Evolutionary conservation across 2,113 vertebrate genomes (phyloP).

Genomic region (Dryoscopus gambensis): DNA sequence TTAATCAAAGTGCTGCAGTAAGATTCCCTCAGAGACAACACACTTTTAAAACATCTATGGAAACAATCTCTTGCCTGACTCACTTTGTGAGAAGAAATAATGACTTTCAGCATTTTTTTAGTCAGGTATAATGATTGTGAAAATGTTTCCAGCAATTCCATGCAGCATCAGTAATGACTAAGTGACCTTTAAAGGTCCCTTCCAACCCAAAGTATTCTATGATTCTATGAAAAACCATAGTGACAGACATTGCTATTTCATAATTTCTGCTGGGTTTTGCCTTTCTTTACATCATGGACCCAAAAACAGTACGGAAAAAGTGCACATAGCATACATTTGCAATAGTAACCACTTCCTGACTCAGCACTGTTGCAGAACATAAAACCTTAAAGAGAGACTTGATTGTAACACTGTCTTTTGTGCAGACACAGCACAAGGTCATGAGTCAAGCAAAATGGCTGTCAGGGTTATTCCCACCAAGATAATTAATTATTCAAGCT

Average conservation of each 20-base stretch:
- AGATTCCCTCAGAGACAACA: neutral
- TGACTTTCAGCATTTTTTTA: conserved; percentile 41
- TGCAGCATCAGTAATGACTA: neutral
- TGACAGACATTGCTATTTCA: conserved; percentile 11
- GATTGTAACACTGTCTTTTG: neutral
- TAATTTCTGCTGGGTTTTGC: conserved; percentile 33
- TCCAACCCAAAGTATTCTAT: neutral
- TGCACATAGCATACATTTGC: neutral
- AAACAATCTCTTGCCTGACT: conserved; percentile 22
- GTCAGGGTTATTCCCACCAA: conserved; percentile 17
- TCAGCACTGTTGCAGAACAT: neutral
- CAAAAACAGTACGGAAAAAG: neutral
- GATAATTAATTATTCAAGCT: conserved; percentile 9
- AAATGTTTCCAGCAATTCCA: neutral
- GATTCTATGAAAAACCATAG: neutral
- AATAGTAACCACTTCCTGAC: neutral
- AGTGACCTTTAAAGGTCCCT: neutral
- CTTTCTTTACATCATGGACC: neutral
- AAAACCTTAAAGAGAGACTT: conserved; percentile 33
- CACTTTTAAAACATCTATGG: conserved; percentile 13
- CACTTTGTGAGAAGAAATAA: conserved; percentile 34
- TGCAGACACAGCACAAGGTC: conserved; percentile 16
- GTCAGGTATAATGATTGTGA: neutral
- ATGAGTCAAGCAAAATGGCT: conserved; percentile 25
- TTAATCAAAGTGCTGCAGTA: conserved; percentile 16